Evolutionary conservation across 37 sponge, comb jelly and placozoan species (phyloP).

Genomic region (Haliclona indistincta): DNA sequence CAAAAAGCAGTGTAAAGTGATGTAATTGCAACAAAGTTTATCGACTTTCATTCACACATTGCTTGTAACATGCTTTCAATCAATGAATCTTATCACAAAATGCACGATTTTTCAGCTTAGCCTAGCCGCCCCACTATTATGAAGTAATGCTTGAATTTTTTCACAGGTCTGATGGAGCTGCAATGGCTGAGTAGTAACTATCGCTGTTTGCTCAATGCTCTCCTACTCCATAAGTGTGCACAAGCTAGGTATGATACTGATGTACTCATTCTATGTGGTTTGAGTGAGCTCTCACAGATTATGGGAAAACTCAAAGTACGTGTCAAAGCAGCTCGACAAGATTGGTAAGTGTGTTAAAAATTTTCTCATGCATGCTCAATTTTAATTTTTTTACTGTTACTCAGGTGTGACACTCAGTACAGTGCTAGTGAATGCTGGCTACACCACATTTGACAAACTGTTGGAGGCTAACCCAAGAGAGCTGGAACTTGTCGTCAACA

Average conservation of each 20-base stretch:
- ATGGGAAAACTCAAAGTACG: conserved; percentile 95
- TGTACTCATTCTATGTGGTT: background rate
- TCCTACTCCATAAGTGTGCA: conserved; percentile 69
- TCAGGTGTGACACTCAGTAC: conserved; percentile 73
- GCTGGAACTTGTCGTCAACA: conserved; percentile 89
- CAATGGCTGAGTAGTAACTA: conserved; percentile 44
- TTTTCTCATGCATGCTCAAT: background rate
- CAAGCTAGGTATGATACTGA: conserved; percentile 52
- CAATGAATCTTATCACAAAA: no score
- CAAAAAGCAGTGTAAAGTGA: no score
- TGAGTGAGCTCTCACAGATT: conserved; percentile 35
- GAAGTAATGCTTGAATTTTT: background rate
- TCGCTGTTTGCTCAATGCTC: conserved; percentile 45
- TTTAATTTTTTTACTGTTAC: background rate
- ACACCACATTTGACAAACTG: conserved; percentile 77
- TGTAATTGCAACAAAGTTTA: no score
- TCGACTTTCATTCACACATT: no score
- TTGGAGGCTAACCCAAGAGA: conserved; percentile 83
- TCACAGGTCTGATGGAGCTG: conserved; percentile 76
- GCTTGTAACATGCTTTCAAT: no score
- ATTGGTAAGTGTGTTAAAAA: conserved; percentile 53
- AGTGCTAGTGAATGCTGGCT: conserved; percentile 96
- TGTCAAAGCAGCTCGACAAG: conserved; percentile 92
- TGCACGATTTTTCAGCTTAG: no score
- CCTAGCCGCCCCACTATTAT: no score